Percentiles rank a stretch among this genome's conserved stretches.
Conservation (phyloP, 1,140 invertebrate species). For the Schlechtendalia chinensis region DNA sequence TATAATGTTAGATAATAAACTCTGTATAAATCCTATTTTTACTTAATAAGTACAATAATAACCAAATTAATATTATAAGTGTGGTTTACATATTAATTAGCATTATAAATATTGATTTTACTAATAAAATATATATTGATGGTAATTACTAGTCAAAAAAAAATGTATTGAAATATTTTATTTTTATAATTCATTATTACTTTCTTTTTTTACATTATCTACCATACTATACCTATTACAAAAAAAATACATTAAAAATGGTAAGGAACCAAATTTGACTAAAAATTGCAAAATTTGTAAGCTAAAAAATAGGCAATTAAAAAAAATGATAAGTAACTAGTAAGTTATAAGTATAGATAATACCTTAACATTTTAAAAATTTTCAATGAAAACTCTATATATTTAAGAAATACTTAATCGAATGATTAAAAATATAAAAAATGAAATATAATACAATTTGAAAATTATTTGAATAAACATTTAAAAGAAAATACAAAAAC, state of each 20-base stretch:
- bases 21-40: too few species aligned
- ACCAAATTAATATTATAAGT: neutral
- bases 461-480: neutral
- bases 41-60: too few species aligned
- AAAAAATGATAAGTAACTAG: neutral
- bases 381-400: neutral
- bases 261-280: conserved; percentile 34
- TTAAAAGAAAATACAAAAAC: neutral
- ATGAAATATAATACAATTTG: neutral
- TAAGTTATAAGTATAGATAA: conserved; percentile 18
- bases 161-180: neutral
- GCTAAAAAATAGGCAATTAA: neutral
- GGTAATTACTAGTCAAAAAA: conserved; percentile 1
- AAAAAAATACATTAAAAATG: conserved; percentile 15
- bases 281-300: neutral
- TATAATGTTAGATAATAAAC: too few species aligned
- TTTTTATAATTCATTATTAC: neutral
- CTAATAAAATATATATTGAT: neutral
- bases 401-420: conserved; percentile 1
- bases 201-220: neutral
- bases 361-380: conserved; percentile 1
- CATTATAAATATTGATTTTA: neutral
- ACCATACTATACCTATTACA: neutral
- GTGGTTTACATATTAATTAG: neutral
- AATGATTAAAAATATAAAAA: conserved; percentile 3